Conservation (phyloP, 2,888 invertebrate genomes). For the Tetrapedia diversipes region DNA sequence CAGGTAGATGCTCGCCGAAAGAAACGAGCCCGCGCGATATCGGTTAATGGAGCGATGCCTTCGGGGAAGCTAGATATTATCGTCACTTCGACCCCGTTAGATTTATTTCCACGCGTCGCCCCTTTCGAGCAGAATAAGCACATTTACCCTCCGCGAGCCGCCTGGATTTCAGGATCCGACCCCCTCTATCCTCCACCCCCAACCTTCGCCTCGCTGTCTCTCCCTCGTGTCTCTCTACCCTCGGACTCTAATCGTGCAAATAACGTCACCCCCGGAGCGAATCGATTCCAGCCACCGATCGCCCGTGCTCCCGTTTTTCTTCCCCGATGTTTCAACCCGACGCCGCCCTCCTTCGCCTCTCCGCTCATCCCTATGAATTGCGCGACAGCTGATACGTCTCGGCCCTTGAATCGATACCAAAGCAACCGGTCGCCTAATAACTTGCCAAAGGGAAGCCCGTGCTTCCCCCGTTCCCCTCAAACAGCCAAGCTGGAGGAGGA, state of each 20-base stretch:
- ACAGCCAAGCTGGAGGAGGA: no score
- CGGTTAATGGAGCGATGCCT: conserved; percentile 55
- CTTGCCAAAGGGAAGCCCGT: not conserved
- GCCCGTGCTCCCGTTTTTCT: conserved; percentile 1
- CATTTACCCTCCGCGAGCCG: conserved; percentile 49
- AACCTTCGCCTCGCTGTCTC: not conserved
- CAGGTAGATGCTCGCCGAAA: not conserved
- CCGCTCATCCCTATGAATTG: no score
- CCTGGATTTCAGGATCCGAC: conserved; percentile 52
- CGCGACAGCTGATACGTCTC: conserved; percentile 21
- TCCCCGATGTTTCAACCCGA: conserved; percentile 4
- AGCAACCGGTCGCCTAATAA: conserved; percentile 6
- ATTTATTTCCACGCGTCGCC: conserved; percentile 59
- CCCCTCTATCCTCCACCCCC: not conserved
- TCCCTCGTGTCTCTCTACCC: conserved; percentile 2
- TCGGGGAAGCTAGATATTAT: conserved; percentile 50
- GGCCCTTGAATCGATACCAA: conserved; percentile 25
- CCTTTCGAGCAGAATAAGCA: conserved; percentile 59
- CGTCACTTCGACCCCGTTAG: conserved; percentile 49
- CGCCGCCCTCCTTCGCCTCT: not conserved
- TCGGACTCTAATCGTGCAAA: conserved; percentile 53
- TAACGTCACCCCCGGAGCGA: conserved; percentile 42
- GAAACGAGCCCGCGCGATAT: conserved; percentile 26
- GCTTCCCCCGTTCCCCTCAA: not conserved
- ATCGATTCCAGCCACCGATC: conserved; percentile 57